A percentile compares a stretch with the other conserved stretches of the same genome.
Conservation (phyloP, 2,888 invertebrate genomes). For the Tetranychus truncatus region DNA sequence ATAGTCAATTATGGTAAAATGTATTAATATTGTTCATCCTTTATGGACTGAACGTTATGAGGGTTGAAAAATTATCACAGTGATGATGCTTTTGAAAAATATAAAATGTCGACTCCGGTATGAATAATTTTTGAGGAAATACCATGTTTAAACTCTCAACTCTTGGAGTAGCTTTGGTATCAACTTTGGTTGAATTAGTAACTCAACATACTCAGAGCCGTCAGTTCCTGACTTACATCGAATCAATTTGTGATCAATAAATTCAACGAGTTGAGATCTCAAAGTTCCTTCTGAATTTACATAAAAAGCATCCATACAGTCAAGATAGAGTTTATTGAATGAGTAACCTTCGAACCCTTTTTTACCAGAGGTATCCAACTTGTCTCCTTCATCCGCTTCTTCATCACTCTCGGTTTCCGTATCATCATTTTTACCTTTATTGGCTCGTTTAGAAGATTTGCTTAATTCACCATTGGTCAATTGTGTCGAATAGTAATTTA, state of each 20-base stretch:
- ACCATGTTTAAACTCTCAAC: background rate
- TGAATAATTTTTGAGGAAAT: no score
- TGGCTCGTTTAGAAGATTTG: background rate
- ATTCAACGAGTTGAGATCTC: slow-evolving; percentile 78
- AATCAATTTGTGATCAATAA: slow-evolving; percentile 79
- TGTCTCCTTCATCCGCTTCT: slow-evolving; percentile 50
- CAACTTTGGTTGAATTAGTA: background rate
- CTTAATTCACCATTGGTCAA: no score
- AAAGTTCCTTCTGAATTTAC: slow-evolving; percentile 80
- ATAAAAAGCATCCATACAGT: slow-evolving; percentile 67
- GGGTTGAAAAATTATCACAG: no score
- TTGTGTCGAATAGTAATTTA: slow-evolving; percentile 34
- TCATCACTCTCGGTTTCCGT: slow-evolving; percentile 26
- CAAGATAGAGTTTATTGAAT: slow-evolving; percentile 62
- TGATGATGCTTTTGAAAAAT: no score
- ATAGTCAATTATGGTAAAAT: no score
- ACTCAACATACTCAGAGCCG: slow-evolving; percentile 45
- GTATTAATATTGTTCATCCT: no score
- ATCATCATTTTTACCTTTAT: background rate
- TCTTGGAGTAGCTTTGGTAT: slow-evolving; percentile 3
- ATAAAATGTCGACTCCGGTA: no score
- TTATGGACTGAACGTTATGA: no score
- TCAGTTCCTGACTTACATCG: slow-evolving; percentile 57
- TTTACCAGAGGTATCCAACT: no score
- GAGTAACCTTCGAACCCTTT: slow-evolving; percentile 47